A percentile compares a stretch with the other conserved stretches of the same genome.
phyloP scores from a whole-genome alignment of 1,140 invertebrate genomes.

The Micrasema longulum region DNA sequence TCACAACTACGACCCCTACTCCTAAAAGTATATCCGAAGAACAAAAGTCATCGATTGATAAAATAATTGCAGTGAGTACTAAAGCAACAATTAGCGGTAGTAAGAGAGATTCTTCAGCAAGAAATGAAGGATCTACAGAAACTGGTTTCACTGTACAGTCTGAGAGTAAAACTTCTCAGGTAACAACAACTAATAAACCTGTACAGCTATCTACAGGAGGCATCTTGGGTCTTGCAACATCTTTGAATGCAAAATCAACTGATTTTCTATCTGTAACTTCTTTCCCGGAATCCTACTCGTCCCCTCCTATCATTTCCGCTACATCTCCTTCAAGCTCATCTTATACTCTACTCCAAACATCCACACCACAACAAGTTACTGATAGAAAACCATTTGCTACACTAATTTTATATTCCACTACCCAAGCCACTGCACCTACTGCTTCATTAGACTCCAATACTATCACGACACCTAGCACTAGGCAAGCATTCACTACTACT shows the following conservation, averaged over 20 bases:
- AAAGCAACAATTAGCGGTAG: conserved; percentile 52
- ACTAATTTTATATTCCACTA: conserved; percentile 65
- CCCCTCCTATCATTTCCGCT: conserved; percentile 57
- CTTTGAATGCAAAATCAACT: conserved; percentile 37
- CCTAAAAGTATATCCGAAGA: conserved; percentile 38
- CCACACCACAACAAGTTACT: conserved; percentile 41
- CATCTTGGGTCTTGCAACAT: conserved; percentile 39
- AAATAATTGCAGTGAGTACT: conserved; percentile 52
- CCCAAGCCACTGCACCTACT: conserved; percentile 56
- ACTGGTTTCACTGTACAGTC: conserved; percentile 50
- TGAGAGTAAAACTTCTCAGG: conserved; percentile 55
- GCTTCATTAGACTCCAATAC: conserved; percentile 59
- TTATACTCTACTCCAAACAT: conserved; percentile 18
- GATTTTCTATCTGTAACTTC: conserved; percentile 49
- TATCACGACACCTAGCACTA: conserved; percentile 30
- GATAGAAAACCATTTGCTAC: conserved; percentile 65
- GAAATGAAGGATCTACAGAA: conserved; percentile 40
- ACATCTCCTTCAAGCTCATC: conserved; percentile 57
- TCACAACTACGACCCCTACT: conserved; percentile 61
- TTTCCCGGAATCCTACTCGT: conserved; percentile 14
- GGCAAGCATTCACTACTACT: conserved; percentile 22
- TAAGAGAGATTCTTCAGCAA: conserved; percentile 39
- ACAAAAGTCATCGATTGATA: conserved; percentile 38
- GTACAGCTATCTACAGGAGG: conserved; percentile 62
- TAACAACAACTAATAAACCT: conserved; percentile 66